Base-by-base conservation (phyloP, 2,888 invertebrate species). In the Spisula solida region DNA sequence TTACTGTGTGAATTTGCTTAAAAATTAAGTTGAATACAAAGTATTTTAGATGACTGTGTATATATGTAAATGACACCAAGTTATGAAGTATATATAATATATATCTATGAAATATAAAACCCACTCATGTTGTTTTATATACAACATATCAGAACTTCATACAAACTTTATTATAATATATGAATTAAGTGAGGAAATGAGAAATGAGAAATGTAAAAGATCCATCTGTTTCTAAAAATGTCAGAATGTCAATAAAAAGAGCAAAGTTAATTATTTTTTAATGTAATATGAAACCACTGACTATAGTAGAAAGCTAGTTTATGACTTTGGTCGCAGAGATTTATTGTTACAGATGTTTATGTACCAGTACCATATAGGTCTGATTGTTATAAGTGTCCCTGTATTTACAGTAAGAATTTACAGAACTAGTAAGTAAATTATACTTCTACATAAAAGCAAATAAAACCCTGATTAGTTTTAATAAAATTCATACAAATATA, bases 231-330 rank as follows among this genome's bases (percentile, higher is more conserved):
- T n/a, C 41, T 60, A 25, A 66, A 51, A 51, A 14, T 51, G 12
- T 66, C 60, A 66, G n/a, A 66, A 66, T 66, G 60, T 25, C 60
- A 66, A n/a, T 10, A 66, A 51, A 56, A 66, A 66, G n/a, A 66
- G n/a, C 25, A n/a, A 66, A n/a, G 25, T 25, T 66, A 66, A 66
- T 66, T 0, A 66, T 66, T 25, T 66, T 60, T 18, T 60, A 51
- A 51, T 51, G 12, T 51, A 10, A 10, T 51, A 16, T 16, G 16
- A 51, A 51, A 51, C 51, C 51, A 5, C 16, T 51, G 12, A 51
- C 51, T 16, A 51, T 8, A 16, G n/a, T n/a, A 51, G 16, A 51
- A 51, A 5, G 6, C 51, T 51, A 8, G 51, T 51, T 51, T 51
- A 1, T 47, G 4, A 41, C 41, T 41, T 41, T 41, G 8, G 51